A percentile compares a stretch with the other conserved stretches of the same genome.
Conservation (phyloP, 1,140 invertebrate species). For the Cepaea nemoralis region DNA sequence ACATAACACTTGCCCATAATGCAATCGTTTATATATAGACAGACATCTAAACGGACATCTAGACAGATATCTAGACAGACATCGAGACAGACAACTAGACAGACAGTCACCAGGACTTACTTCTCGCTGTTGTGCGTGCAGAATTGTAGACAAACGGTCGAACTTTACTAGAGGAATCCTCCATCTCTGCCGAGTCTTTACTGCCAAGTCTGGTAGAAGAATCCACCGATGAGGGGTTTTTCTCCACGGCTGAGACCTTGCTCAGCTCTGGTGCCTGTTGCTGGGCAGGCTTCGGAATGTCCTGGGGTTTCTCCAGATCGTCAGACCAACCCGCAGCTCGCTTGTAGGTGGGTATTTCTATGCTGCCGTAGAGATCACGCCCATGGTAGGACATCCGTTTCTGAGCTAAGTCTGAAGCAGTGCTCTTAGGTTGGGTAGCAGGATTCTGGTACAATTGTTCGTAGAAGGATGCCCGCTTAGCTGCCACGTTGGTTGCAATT, state of each 20-base stretch:
- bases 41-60: no score
- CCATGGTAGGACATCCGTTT: constrained; percentile 14
- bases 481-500: background rate
- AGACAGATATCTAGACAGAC: no score
- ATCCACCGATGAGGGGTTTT: background rate
- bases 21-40: no score
- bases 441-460: constrained; percentile 2
- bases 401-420: background rate
- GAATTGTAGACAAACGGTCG: constrained; percentile 42
- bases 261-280: background rate
- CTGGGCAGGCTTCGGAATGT: background rate
- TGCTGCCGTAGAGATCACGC: constrained; percentile 18
- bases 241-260: no score
- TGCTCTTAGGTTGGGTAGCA: background rate
- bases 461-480: constrained; percentile 35
- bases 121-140: constrained; percentile 28
- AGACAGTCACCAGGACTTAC: constrained; percentile 16
- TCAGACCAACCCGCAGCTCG: constrained; percentile 31
- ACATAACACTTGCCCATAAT: no score
- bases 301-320: constrained; percentile 18
- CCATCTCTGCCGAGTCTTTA: background rate
- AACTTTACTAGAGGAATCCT: background rate
- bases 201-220: background rate
- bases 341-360: constrained; percentile 21
- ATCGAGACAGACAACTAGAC: no score